phyloP scores from a whole-genome alignment of 2,888 invertebrate genomes.

The Tryphoninae sp. region DNA sequence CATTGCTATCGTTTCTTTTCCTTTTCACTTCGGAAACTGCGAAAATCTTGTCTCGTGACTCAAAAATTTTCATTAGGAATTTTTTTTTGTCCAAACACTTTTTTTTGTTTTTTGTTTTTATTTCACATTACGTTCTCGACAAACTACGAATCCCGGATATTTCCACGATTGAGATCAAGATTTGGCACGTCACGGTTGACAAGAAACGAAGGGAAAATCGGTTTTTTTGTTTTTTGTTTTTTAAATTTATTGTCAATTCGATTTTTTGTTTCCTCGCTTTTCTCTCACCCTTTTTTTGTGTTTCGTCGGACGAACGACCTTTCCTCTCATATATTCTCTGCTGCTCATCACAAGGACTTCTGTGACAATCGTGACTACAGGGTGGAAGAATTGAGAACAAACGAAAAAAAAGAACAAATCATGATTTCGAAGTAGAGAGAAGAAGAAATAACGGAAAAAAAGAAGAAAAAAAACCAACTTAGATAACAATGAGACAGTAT shows the following conservation, averaged over 20 bases:
- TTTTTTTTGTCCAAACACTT: constrained; percentile 23
- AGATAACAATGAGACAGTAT: constrained; percentile 40
- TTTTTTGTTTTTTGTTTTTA: neutral
- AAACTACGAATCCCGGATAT: constrained; percentile 63
- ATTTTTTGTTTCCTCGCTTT: neutral
- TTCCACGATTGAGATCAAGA: constrained; percentile 65
- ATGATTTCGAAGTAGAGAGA: constrained; percentile 51
- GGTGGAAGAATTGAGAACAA: constrained; percentile 54
- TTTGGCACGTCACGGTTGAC: constrained; percentile 66
- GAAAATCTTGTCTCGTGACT: constrained; percentile 42
- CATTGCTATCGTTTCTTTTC: neutral
- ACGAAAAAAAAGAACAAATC: constrained; percentile 45
- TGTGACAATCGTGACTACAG: constrained; percentile 65
- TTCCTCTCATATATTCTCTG: constrained; percentile 43
- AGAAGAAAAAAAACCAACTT: constrained; percentile 39
- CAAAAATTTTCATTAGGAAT: constrained; percentile 16
- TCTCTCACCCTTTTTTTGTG: neutral
- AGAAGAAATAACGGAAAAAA: constrained; percentile 40
- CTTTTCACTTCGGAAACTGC: constrained; percentile 20
- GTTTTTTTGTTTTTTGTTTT: neutral
- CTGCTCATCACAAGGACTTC: constrained; percentile 63
- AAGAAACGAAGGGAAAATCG: constrained; percentile 61
- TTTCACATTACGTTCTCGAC: constrained; percentile 1
- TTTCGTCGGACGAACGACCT: neutral
- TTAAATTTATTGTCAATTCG: neutral